Percentiles rank a stretch among this genome's conserved stretches.
phyloP scores from a whole-genome alignment of 2,797 vertebrate genomes.

The Tenualosa thibaudeaui region DNA sequence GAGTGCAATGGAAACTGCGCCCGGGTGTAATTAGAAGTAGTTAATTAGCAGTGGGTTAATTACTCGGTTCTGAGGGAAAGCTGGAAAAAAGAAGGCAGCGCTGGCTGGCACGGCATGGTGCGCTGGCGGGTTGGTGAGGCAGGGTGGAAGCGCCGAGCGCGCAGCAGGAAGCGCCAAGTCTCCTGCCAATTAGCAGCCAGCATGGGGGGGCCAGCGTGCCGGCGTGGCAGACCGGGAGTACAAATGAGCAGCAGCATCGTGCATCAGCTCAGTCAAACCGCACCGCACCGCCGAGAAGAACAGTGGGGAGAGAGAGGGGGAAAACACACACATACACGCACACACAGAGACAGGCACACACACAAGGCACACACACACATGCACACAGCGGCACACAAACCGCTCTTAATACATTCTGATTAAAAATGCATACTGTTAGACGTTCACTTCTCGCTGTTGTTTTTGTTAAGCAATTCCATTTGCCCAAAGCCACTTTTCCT shows the following conservation, averaged over 20 bases:
- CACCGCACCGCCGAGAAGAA: conserved; percentile 30
- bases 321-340: conserved; percentile 16
- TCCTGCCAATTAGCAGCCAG: conserved; percentile 81
- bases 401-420: conserved; percentile 52
- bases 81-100: conserved; percentile 58
- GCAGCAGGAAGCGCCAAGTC: conserved; percentile 80
- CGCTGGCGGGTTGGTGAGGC: conserved; percentile 73
- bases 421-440: conserved; percentile 58
- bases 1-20: conserved; percentile 87
- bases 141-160: conserved; percentile 70
- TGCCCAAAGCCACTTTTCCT: conserved; percentile 46
- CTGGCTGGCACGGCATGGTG: conserved; percentile 32
- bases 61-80: conserved; percentile 81
- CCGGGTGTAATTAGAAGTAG: conserved; percentile 96
- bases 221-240: conserved; percentile 75
- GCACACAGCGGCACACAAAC: conserved; percentile 25
- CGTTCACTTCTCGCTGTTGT: conserved; percentile 49
- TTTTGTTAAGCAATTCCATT: conserved; percentile 56
- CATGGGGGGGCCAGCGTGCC: conserved; percentile 63
- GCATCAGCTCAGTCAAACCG: conserved; percentile 54
- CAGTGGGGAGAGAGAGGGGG: conserved; percentile 29
- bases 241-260: conserved; percentile 70
- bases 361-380: neutral
- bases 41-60: conserved; percentile 99
- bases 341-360: conserved; percentile 12